Conservation (phyloP, 2,888 invertebrate species). For the Lysandra coridon region DNA sequence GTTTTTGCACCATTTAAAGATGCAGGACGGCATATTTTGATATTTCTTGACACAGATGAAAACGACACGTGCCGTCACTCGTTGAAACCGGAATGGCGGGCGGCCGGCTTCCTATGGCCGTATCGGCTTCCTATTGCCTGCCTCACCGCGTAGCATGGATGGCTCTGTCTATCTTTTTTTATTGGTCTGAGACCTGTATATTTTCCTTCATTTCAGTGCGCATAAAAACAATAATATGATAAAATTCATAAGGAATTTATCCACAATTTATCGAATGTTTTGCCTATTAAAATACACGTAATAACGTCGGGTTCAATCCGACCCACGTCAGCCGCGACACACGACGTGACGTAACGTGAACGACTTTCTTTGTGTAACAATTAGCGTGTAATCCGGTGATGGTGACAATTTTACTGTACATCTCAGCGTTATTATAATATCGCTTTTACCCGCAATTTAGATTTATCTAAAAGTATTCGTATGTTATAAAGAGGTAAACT, state of each 20-base stretch:
- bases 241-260: background rate
- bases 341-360: slow-evolving; percentile 29
- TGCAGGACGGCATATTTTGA: too few relatives aligned
- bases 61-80: too few relatives aligned
- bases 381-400: slow-evolving; percentile 31
- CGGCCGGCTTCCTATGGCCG: too few relatives aligned
- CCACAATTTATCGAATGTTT: slow-evolving; percentile 30
- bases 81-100: too few relatives aligned
- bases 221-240: background rate
- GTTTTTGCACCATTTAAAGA: too few relatives aligned
- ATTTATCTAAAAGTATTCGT: background rate
- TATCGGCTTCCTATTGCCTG: too few relatives aligned
- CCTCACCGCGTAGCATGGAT: too few relatives aligned
- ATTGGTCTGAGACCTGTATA: too few relatives aligned
- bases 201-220: too few relatives aligned
- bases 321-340: slow-evolving; percentile 31
- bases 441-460: background rate
- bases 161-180: too few relatives aligned
- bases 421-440: background rate
- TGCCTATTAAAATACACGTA: slow-evolving; percentile 36
- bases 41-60: too few relatives aligned
- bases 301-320: slow-evolving; percentile 35
- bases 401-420: slow-evolving; percentile 32
- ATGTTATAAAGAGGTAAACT: too few relatives aligned
- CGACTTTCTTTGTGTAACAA: slow-evolving; percentile 27